phyloP scores from a whole-genome alignment of 2,113 vertebrate species.

The Abramis brama region DNA sequence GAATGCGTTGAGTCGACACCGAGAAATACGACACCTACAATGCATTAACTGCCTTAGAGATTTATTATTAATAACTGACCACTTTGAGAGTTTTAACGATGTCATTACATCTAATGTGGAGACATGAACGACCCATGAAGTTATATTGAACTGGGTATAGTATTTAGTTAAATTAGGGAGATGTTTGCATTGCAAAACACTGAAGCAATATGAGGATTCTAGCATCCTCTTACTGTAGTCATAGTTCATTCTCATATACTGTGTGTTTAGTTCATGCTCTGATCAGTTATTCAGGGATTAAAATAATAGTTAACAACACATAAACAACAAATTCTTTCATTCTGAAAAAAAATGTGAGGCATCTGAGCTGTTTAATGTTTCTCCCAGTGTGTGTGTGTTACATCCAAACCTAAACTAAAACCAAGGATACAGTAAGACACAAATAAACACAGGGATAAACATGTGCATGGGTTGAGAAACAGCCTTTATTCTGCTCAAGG shows the following conservation, averaged over 20 bases:
- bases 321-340: background rate
- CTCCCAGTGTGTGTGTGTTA: background rate
- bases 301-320: background rate
- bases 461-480: conserved; percentile 32
- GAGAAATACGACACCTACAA: background rate
- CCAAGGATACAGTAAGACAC: background rate
- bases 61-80: background rate
- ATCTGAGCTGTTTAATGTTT: background rate
- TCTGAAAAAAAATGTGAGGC: background rate
- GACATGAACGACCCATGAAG: background rate
- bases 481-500: background rate
- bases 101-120: background rate
- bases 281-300: too few species aligned
- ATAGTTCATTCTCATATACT: background rate
- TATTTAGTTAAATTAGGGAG: too few species aligned
- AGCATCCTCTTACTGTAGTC: background rate
- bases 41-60: too few species aligned
- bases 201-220: background rate
- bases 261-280: background rate
- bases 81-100: background rate
- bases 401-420: background rate
- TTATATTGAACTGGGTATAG: background rate
- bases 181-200: too few species aligned
- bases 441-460: conserved; percentile 7
- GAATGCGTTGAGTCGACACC: background rate